Base-by-base conservation (phyloP, 2,888 invertebrate species). In the Drosophila mimica region DNA sequence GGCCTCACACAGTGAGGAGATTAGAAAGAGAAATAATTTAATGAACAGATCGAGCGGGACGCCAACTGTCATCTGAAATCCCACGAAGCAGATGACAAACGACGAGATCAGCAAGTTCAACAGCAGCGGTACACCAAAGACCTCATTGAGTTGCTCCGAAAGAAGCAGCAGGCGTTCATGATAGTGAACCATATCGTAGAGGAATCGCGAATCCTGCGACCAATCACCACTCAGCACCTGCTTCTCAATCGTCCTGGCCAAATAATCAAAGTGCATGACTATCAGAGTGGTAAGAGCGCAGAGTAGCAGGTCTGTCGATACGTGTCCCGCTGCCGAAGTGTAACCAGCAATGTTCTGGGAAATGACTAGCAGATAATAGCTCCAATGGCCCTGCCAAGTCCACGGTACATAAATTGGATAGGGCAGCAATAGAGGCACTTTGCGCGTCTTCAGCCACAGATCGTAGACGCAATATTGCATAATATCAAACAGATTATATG, bases 31-130 rank as follows among this genome's bases (percentile, higher is more conserved):
- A 0, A 88, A 33, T 17, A 88, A 79, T 59, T 91, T 92, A 6
- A 88, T 49, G 28, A 91, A n/a, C 11, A 83, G 71, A 11, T 86
- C 85, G 0, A 82, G 58, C 1, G 70, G 57, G 5, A 80, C 85
- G 0, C 90, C 91, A 9, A 88, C 76, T 0, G 91, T 92, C 71
- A 90, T 79, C 74, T 92, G 91, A 57, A 93, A 92, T 4, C 92
- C 92, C 68, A 92, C 81, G 71, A 93, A 91, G 60, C 93, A 93
- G 63, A 93, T 91, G 34, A 92, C 83, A 61, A 92, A 85, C 0
- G 92, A 88, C 1, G 92, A 92, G 3, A 91, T 88, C 33, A 91
- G 59, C 63, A 92, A 90, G 73, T 92, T 93, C 28, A 92, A 75
- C 7, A 92, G 58, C 38, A 92, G 13, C 2, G 92, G 88, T 0